Evolutionary conservation across 2,888 invertebrate genomes (phyloP).

Genomic region (Smittia sp.): DNA sequence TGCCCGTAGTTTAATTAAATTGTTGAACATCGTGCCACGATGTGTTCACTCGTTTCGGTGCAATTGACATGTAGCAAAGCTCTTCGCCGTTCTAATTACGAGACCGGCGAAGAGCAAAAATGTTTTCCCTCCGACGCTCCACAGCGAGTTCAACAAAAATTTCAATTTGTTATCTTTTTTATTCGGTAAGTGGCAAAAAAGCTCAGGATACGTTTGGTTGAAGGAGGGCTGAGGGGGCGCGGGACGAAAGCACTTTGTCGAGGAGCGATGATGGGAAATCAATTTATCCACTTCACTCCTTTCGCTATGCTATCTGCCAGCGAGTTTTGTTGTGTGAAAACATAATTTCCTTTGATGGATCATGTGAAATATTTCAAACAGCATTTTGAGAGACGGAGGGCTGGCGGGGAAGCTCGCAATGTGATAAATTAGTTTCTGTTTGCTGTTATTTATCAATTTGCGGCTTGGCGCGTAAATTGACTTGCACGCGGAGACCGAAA

Average conservation of each 20-base stretch:
- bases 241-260: neutral
- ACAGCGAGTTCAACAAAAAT: neutral
- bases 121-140: neutral
- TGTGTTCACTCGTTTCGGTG: neutral
- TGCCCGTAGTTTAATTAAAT: slow-evolving; percentile 7
- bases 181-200: neutral
- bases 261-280: slow-evolving; percentile 14
- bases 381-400: neutral
- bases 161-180: slow-evolving; percentile 2
- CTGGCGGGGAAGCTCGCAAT: neutral
- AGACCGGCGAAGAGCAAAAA: neutral
- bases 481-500: slow-evolving; percentile 4
- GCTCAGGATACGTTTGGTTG: neutral
- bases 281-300: slow-evolving; percentile 10
- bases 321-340: slow-evolving; percentile 9
- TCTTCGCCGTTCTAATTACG: neutral
- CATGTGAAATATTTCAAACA: neutral
- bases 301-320: neutral
- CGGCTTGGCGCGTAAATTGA: neutral
- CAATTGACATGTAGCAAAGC: neutral
- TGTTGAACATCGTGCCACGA: neutral
- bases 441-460: slow-evolving; percentile 28
- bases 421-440: slow-evolving; percentile 27
- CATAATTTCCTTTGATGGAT: slow-evolving; percentile 15
- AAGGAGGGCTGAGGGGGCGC: neutral